Evolutionary conservation across 2,888 invertebrate species (phyloP), one percentile per base, ranked within the genome.

Genomic region (Perizoma flavofasciatum): DNA sequence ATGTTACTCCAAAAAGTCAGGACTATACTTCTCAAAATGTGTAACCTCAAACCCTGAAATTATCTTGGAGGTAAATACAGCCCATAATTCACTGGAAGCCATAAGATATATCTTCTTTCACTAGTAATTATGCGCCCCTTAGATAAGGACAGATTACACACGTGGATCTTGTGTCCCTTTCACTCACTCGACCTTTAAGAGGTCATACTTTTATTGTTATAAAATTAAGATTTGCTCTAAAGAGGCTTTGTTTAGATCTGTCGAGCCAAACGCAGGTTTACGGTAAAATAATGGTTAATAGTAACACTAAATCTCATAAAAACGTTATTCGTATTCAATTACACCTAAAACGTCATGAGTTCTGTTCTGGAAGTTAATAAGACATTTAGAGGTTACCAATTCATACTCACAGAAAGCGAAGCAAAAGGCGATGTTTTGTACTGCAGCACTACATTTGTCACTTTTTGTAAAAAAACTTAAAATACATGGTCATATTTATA

Each of bases 321-420:
- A 44, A 34, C 5, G 22, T 5, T 48, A 6, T 8, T 10, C 32
- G 5, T n/a, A 53, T 49, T 40, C 43, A 55, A 53, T 55, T 11
- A 61, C 22, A 34, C 52, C 46, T 47, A 43, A 9, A 22, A 43
- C 40, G 39, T 39, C 22, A 22, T 44, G 34, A 37, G 22, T 46
- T 56, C 61, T 59, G 22, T 46, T 56, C 61, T 59, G 52, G 45
- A 69, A 67, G 69, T 69, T 67, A 69, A 37, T 7, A 52, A 9
- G 47, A 10, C 35, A 45, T 5, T 39, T 39, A 40, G 0, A 5
- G 0, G 51, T 22, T 22, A 22, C 22, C 22, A 22, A 22, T 22
- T 22, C 22, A 22, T 66, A 69, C 69, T 69, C 43, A 69, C 69
- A 49, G 49, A 35, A 67, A 69, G 66, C 66, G 59, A 69, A 67